A percentile compares a stretch with the other conserved stretches of the same genome.
phyloP scores from a whole-genome alignment of 2,797 vertebrate genomes.

The Pteropus rufus region DNA sequence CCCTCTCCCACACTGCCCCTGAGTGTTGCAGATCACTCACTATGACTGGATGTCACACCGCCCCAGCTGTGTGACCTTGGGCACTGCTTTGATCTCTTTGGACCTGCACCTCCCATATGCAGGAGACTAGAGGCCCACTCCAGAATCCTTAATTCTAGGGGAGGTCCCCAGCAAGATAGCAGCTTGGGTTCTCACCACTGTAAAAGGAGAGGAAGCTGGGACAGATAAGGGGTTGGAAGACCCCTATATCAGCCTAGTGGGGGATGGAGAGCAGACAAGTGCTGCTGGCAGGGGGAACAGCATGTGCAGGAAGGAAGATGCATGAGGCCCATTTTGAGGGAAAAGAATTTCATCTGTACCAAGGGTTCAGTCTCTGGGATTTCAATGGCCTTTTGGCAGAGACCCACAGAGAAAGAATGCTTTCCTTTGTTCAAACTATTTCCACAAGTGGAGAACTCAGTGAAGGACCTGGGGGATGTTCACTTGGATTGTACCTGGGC shows the following conservation, averaged over 20 bases:
- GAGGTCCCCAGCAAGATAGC: neutral
- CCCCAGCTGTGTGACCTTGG: too few relatives aligned
- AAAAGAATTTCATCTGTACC: neutral
- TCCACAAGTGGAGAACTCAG: neutral
- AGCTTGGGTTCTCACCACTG: neutral
- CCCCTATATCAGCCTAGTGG: neutral
- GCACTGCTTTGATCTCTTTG: neutral
- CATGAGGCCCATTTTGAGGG: fast-evolving
- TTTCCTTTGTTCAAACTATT: neutral
- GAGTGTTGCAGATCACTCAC: too few relatives aligned
- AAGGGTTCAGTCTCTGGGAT: neutral
- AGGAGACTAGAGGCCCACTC: neutral
- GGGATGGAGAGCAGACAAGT: fast-evolving
- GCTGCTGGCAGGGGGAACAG: neutral
- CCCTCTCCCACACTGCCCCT: neutral
- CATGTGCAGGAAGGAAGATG: neutral
- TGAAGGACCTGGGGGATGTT: too few relatives aligned
- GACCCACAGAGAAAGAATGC: neutral
- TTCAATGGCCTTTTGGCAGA: neutral
- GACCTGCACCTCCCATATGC: neutral
- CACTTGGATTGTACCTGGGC: neutral
- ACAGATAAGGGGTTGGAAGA: neutral
- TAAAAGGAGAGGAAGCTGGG: neutral
- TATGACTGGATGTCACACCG: neutral
- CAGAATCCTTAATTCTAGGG: fast-evolving